Base-by-base conservation (phyloP, 2,113 vertebrate species). In the Gorsachius goisagi region DNA sequence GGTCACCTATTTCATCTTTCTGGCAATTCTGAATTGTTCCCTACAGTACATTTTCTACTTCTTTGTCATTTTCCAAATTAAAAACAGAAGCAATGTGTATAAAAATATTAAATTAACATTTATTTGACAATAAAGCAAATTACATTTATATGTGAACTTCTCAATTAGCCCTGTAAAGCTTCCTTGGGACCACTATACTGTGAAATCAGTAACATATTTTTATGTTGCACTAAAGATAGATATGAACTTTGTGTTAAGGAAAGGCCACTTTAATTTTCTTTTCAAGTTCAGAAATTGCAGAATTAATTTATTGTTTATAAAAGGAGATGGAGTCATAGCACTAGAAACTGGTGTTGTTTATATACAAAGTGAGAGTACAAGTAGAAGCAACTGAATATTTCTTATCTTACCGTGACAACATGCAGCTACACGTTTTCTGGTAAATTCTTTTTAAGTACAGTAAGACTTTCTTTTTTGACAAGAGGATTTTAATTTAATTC, bases 71-170 rank as follows among this genome's bases (percentile, higher is more conserved):
- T 80, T 92, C 85, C 94, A 97, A 97, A 97, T 97, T 97, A 97
- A 97, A 97, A 90, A 74, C 89, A 93, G 86, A 97, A 97, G 85
- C 84, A 88, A 93, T 80, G 35, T 85, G 83, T 90, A 84, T 95
- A 62, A 93, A 97, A 96, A 94, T 93, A 97, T 96, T 93, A 96
- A 97, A 97, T 96, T 96, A 97, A 97, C 96, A 97, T 95, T 97
- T 91, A 97, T 95, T 97, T 97, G 96, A 95, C 96, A 97, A 67
- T 93, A 89, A 91, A 98, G 96, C 89, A 97, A 93, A 98, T 97
- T 98, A 94, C 20, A 49, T 21, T 45, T 45, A 91, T 94, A 92
- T 90, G 49, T 95, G 77, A 96, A 95, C 94, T 97, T 98, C 95
- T 97, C 94, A 97, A 95, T 97, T 98, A 97, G 80, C 73, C 90